Evolutionary conservation across 1,140 invertebrate genomes (phyloP).

Genomic region (Amyelois transitella): DNA sequence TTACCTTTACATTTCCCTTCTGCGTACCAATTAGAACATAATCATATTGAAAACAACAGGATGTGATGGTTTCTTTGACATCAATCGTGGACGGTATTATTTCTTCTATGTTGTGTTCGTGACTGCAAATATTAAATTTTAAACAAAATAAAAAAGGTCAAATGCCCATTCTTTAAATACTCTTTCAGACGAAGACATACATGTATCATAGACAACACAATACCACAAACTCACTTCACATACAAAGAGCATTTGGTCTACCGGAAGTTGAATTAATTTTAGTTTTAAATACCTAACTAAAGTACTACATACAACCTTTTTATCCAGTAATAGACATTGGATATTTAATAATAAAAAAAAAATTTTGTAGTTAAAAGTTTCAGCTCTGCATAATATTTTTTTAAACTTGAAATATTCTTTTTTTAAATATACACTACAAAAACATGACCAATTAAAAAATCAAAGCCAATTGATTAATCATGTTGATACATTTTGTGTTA

Average conservation of each 20-base stretch:
- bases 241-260: no score
- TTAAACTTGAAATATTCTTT: background rate
- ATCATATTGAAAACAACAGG: slow-evolving; percentile 52
- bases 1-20: slow-evolving; percentile 53
- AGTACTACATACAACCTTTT: no score
- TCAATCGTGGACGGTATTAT: slow-evolving; percentile 59
- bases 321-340: no score
- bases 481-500: background rate
- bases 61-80: slow-evolving; percentile 52
- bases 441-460: background rate
- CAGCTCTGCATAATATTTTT: no score
- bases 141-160: slow-evolving; percentile 23
- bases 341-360: no score
- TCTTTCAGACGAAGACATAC: no score
- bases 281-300: no score
- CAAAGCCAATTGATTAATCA: background rate
- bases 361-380: no score
- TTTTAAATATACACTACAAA: background rate
- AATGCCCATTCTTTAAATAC: no score
- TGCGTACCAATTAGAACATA: slow-evolving; percentile 54
- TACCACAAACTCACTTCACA: no score
- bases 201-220: no score
- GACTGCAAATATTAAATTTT: slow-evolving; percentile 25
- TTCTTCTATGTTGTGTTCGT: slow-evolving; percentile 60
- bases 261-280: no score